A percentile compares a stretch with the other conserved stretches of the same genome.
These are phyloP conservation scores for Ernsta delagoae DNA, from an alignment of 2,888 invertebrate species.

Conservation along the genomic window DNA sequence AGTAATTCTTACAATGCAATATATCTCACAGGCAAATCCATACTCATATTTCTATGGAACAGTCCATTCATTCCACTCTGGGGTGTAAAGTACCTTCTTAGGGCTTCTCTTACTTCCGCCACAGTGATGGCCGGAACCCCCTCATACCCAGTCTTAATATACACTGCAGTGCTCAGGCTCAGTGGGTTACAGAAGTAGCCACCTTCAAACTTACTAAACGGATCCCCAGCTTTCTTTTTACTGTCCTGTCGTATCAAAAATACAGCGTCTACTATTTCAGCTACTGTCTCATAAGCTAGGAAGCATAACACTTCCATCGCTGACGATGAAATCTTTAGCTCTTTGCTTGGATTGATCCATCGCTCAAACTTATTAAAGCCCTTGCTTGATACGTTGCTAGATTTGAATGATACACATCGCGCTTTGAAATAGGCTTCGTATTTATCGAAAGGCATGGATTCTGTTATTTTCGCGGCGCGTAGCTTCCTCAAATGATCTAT, in stretches of 20 bases:
- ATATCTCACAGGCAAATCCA: slow-evolving; percentile 68
- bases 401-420: slow-evolving; percentile 89
- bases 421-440: slow-evolving; percentile 93
- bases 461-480: slow-evolving; percentile 84
- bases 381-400: slow-evolving; percentile 76
- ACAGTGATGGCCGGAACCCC: slow-evolving; percentile 90
- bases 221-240: slow-evolving; percentile 87
- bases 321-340: slow-evolving; percentile 85
- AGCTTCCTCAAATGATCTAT: slow-evolving; percentile 85
- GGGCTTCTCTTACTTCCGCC: slow-evolving; percentile 92
- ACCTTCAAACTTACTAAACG: slow-evolving; percentile 87
- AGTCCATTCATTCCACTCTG: slow-evolving; percentile 84
- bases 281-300: slow-evolving; percentile 95
- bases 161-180: slow-evolving; percentile 83
- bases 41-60: slow-evolving; percentile 76
- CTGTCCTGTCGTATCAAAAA: slow-evolving; percentile 92
- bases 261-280: slow-evolving; percentile 93
- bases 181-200: slow-evolving; percentile 87
- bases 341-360: slow-evolving; percentile 87
- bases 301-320: slow-evolving; percentile 93
- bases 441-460: slow-evolving; percentile 81
- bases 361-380: slow-evolving; percentile 84
- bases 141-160: slow-evolving; percentile 85
- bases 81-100: slow-evolving; percentile 89
- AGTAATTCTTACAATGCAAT: slow-evolving; percentile 64